phyloP scores from a whole-genome alignment of 2,797 vertebrate genomes.

The Apodemus agrarius region DNA sequence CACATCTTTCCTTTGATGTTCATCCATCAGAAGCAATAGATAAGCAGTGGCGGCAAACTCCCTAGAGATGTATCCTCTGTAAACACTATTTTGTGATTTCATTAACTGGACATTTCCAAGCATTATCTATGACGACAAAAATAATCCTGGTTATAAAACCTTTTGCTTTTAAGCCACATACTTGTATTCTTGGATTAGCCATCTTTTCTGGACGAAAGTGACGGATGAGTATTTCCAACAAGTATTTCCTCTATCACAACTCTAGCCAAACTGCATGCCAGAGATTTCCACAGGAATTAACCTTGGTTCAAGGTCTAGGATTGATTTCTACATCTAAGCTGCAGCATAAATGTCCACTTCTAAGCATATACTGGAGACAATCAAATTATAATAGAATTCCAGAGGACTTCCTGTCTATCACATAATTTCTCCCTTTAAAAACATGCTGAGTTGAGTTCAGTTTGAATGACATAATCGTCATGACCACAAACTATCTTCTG shows the following conservation, averaged over 20 bases:
- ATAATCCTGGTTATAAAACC: constrained; percentile 38
- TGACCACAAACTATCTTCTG: neutral
- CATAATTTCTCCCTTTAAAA: constrained; percentile 32
- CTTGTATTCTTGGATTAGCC: constrained; percentile 29
- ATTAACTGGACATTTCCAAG: constrained; percentile 17
- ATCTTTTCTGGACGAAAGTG: constrained; percentile 46
- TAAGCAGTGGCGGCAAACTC: neutral
- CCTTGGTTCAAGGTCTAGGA: neutral
- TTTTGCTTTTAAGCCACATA: constrained; percentile 28
- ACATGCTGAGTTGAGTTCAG: neutral
- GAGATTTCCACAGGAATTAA: neutral
- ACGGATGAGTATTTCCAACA: neutral
- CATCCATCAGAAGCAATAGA: neutral
- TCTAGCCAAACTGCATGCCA: neutral
- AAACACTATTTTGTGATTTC: neutral
- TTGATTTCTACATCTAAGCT: constrained; percentile 27
- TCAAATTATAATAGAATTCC: constrained; percentile 25
- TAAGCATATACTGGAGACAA: constrained; percentile 18
- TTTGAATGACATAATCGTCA: constrained; percentile 27
- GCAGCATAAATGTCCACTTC: constrained; percentile 9
- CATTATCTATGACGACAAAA: constrained; percentile 13
- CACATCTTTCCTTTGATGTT: neutral
- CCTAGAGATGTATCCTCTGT: neutral
- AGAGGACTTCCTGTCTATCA: neutral
- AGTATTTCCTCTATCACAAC: neutral